Percentiles rank a stretch among this genome's conserved stretches.
These are phyloP conservation scores for Bombus cullumanus DNA, from an alignment of 1,140 invertebrate genomes.

Conservation along the genomic window DNA sequence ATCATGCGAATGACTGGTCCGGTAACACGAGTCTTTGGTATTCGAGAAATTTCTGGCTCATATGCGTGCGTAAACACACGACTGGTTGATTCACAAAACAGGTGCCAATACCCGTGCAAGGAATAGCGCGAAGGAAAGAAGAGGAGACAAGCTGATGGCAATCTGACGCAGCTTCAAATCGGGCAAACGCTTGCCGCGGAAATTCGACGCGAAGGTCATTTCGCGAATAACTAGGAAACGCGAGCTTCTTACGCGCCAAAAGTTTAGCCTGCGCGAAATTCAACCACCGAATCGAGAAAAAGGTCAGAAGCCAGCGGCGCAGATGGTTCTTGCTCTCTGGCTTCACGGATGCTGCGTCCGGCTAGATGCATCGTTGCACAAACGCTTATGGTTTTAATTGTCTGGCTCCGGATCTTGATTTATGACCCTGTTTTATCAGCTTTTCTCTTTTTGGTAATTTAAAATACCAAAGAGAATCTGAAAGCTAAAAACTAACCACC, in stretches of 20 bases:
- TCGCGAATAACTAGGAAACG: not conserved
- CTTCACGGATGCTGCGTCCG: conserved; percentile 15
- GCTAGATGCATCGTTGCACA: conserved; percentile 10
- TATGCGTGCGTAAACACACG: not conserved
- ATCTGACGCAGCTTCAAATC: not conserved
- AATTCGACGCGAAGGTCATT: not conserved
- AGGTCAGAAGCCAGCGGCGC: not conserved
- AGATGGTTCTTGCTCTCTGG: conserved; percentile 8
- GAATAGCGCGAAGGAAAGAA: not conserved
- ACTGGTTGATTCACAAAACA: conserved; percentile 11
- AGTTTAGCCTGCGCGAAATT: not conserved
- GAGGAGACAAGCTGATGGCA: not conserved
- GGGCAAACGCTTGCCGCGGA: not conserved
- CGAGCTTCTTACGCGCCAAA: not conserved
- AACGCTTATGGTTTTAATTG: not conserved
- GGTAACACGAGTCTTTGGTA: conserved; percentile 2
- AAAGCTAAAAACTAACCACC: not conserved
- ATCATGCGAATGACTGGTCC: not conserved
- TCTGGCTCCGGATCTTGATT: not conserved
- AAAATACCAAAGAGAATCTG: not conserved
- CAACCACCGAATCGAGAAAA: not conserved
- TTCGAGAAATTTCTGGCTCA: conserved; percentile 6
- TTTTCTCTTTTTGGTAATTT: not conserved
- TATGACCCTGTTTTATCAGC: not conserved
- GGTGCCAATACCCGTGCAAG: conserved; percentile 5